Percentiles rank a stretch among this genome's conserved stretches.
phyloP scores from a whole-genome alignment of 2,888 invertebrate genomes.

The Digitonthophagus gazella region DNA sequence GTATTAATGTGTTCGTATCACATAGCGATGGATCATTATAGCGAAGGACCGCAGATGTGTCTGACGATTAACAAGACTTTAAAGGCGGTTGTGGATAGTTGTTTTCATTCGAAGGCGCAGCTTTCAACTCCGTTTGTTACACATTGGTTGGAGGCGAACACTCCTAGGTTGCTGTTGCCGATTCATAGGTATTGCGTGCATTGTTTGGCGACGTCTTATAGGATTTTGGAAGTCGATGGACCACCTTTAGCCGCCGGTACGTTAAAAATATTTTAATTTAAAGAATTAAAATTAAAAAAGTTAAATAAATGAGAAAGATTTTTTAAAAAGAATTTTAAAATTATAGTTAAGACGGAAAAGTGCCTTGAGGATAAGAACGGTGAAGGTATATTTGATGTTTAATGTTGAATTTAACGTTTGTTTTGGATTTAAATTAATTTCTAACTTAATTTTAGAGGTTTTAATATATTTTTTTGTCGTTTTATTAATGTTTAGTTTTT shows the following conservation, averaged over 20 bases:
- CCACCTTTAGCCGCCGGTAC: constrained; percentile 45
- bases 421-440: not conserved
- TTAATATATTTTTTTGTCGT: constrained; percentile 2
- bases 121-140: constrained; percentile 74
- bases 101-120: constrained; percentile 75
- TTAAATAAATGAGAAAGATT: no score
- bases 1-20: constrained; percentile 73
- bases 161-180: constrained; percentile 71
- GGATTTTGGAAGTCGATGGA: constrained; percentile 49
- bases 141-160: constrained; percentile 79
- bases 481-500: not conserved
- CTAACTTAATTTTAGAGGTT: not conserved
- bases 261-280: not conserved
- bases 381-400: constrained; percentile 6
- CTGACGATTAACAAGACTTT: constrained; percentile 68
- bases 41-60: constrained; percentile 59
- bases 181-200: constrained; percentile 64
- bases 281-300: not conserved
- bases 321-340: no score
- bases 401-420: not conserved
- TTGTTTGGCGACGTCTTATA: constrained; percentile 59
- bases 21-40: constrained; percentile 76
- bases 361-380: not conserved
- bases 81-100: constrained; percentile 71
- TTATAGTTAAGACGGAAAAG: not conserved